These are phyloP conservation scores for Vanacampus margaritifer DNA, from an alignment of 2,113 vertebrate genomes.

Conservation along the genomic window DNA sequence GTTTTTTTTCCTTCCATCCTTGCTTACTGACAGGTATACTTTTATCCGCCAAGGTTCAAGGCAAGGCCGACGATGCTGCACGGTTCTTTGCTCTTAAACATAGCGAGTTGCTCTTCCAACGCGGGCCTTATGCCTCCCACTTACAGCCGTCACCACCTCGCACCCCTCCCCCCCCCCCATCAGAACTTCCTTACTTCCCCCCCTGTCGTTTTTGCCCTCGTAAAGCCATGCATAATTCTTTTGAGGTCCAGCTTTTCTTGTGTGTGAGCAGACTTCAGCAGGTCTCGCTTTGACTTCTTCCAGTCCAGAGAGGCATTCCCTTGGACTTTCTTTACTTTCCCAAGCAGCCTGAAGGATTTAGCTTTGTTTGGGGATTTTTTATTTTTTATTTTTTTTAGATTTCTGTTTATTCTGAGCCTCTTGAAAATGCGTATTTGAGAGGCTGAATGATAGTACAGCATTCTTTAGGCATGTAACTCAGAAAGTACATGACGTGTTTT, in stretches of 20 bases:
- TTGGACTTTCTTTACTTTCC: constrained; percentile 48
- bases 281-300: constrained; percentile 50
- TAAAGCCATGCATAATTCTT: constrained; percentile 61
- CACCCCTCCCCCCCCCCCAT: not conserved
- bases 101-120: constrained; percentile 13
- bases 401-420: constrained; percentile 12
- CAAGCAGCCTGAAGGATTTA: constrained; percentile 22
- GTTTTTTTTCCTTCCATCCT: constrained; percentile 22
- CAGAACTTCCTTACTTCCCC: constrained; percentile 4
- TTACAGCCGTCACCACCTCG: not conserved
- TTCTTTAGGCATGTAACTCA: constrained; percentile 6
- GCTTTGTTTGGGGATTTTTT: not conserved
- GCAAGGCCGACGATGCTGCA: constrained; percentile 33
- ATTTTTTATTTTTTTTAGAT: too few species aligned
- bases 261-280: constrained; percentile 34
- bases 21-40: constrained; percentile 39
- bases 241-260: constrained; percentile 26
- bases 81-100: constrained; percentile 40
- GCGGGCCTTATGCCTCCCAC: not conserved
- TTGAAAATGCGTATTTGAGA: constrained; percentile 18
- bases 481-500: constrained; percentile 16
- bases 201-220: constrained; percentile 35
- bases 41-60: constrained; percentile 57
- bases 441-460: constrained; percentile 21
- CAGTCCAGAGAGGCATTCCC: constrained; percentile 50